phyloP scores from a whole-genome alignment of 2,797 vertebrate genomes.

The Siniperca scherzeri region DNA sequence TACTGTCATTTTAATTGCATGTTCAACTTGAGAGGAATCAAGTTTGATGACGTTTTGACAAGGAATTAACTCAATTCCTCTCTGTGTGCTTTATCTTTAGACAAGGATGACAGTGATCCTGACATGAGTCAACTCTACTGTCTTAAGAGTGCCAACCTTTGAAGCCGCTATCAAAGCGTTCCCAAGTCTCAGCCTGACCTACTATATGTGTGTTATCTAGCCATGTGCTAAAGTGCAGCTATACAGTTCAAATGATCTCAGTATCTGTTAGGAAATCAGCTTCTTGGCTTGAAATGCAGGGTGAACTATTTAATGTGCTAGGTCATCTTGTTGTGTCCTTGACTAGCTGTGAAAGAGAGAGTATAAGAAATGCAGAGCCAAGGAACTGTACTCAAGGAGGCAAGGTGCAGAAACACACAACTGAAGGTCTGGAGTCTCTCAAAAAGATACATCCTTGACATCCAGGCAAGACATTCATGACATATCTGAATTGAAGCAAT shows the following conservation, averaged over 20 bases:
- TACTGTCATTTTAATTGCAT: constrained; percentile 17
- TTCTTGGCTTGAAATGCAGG: constrained; percentile 58
- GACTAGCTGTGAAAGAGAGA: constrained; percentile 38
- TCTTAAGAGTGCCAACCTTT: constrained; percentile 50
- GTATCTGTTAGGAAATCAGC: constrained; percentile 60
- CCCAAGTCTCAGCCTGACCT: constrained; percentile 50
- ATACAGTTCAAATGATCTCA: constrained; percentile 67
- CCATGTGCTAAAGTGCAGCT: constrained; percentile 76
- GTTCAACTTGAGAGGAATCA: constrained; percentile 21
- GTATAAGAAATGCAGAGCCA: constrained; percentile 27
- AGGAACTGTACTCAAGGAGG: constrained; percentile 30
- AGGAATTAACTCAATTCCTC: constrained; percentile 34
- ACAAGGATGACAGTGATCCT: constrained; percentile 52
- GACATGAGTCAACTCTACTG: constrained; percentile 49
- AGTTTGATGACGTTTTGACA: constrained; percentile 34
- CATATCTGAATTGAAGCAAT: constrained; percentile 32
- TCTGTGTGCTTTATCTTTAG: constrained; percentile 35
- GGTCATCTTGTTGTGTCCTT: constrained; percentile 50
- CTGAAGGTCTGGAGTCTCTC: constrained; percentile 28
- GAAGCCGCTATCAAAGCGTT: constrained; percentile 53
- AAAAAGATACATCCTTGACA: constrained; percentile 39
- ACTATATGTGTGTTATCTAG: constrained; percentile 37
- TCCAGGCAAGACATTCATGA: constrained; percentile 65
- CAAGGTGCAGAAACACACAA: constrained; percentile 45
- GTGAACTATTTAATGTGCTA: constrained; percentile 41